A percentile compares a stretch with the other conserved stretches of the same genome.
Conservation (phyloP, 1,140 invertebrate species). For the Zaprionus taronus region DNA sequence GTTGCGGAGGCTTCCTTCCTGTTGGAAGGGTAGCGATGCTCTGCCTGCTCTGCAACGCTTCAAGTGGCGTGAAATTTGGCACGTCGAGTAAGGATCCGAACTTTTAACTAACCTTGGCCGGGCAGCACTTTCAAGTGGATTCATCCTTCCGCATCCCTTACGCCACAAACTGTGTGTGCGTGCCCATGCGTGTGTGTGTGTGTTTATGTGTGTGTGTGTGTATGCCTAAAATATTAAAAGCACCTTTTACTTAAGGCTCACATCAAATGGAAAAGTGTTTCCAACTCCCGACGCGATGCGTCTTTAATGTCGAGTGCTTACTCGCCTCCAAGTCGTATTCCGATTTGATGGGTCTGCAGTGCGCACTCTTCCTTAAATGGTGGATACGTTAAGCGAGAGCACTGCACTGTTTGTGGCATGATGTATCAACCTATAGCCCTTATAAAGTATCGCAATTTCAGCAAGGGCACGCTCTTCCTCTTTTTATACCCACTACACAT, state of each 20-base stretch:
- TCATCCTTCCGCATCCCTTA: slow-evolving; percentile 23
- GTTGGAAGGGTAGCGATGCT: neutral
- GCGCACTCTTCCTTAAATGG: neutral
- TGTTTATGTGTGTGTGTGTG: slow-evolving; percentile 21
- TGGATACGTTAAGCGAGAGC: neutral
- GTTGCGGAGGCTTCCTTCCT: slow-evolving; percentile 1
- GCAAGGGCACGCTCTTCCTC: neutral
- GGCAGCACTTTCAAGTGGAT: slow-evolving; percentile 48
- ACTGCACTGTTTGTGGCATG: neutral
- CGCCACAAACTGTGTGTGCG: neutral
- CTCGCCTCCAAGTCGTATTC: slow-evolving; percentile 16
- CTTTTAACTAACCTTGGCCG: slow-evolving; percentile 68
- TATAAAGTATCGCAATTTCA: neutral
- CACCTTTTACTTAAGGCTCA: slow-evolving; percentile 54
- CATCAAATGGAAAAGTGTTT: slow-evolving; percentile 60
- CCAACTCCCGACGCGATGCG: slow-evolving; percentile 22
- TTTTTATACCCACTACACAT: too few species aligned
- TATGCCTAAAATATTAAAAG: slow-evolving; percentile 54
- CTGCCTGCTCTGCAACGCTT: slow-evolving; percentile 28
- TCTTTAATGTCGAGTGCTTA: slow-evolving; percentile 21
- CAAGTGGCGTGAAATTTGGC: slow-evolving; percentile 77
- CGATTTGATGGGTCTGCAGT: slow-evolving; percentile 27
- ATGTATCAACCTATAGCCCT: neutral
- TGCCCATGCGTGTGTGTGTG: slow-evolving; percentile 5
- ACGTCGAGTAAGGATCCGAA: slow-evolving; percentile 63